A percentile compares a stretch with the other conserved stretches of the same genome.
Evolutionary conservation across 2,797 vertebrate species (phyloP).

Genomic region (Heterohyrax brucei): DNA sequence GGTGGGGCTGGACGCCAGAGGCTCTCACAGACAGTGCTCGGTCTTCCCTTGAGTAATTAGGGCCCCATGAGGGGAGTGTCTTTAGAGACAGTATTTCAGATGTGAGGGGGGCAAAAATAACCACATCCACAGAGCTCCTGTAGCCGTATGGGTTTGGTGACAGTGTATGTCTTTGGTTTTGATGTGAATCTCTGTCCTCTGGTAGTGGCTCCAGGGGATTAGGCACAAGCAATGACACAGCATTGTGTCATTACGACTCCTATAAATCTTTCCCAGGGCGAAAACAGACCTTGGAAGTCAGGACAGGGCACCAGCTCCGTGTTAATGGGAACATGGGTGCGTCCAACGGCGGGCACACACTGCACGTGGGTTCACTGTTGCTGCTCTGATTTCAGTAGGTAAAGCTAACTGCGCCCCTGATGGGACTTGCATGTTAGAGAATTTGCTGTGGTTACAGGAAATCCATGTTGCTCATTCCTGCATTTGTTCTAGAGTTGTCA

Average conservation of each 20-base stretch:
- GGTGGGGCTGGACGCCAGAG: background rate
- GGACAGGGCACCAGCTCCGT: background rate
- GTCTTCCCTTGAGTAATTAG: background rate
- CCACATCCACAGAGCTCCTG: background rate
- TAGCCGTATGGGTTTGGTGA: background rate
- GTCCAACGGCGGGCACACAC: fast-evolving
- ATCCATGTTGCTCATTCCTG: background rate
- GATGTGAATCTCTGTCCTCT: constrained; percentile 25
- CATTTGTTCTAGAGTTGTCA: background rate
- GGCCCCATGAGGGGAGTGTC: background rate
- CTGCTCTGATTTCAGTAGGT: background rate
- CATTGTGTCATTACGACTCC: constrained; percentile 20
- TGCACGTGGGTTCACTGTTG: fast-evolving
- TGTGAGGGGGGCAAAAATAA: background rate
- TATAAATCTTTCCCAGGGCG: constrained; percentile 46
- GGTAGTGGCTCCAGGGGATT: constrained; percentile 35
- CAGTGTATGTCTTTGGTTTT: constrained; percentile 70
- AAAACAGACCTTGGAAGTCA: background rate
- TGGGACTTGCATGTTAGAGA: background rate
- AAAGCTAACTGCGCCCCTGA: constrained; percentile 15
- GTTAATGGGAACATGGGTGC: constrained; percentile 17
- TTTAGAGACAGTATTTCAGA: background rate
- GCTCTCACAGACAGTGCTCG: background rate
- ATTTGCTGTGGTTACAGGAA: constrained; percentile 32
- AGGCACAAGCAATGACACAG: constrained; percentile 28